Base-by-base conservation (phyloP, 2,797 vertebrate species). In the Glyptemys insculpta region DNA sequence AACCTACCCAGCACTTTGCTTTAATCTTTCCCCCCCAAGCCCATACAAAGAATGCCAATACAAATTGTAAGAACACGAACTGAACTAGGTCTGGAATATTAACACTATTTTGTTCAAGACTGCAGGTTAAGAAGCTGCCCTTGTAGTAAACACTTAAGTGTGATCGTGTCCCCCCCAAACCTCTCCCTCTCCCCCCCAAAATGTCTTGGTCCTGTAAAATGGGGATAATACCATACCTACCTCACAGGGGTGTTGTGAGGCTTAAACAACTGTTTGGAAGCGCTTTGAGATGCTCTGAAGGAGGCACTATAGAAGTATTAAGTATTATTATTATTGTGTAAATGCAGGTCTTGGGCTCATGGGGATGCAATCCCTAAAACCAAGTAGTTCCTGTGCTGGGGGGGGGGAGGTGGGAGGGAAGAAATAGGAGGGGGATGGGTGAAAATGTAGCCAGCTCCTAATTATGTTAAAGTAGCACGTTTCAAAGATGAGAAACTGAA, bases 1-100 rank as follows among this genome's bases (percentile, higher is more conserved):
- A 99, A 99, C 95, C 98, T 99, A 97, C 98, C 99, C 68, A 99
- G 98, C 89, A 97, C 98, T 12, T 97, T 99, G 98, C 99, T 99
- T 92, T 99, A 85, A 98, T 72, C 82, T n/a, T 18, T 27, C 50
- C 83, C 62, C 21, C 5, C 59, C 76, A 49, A 79, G 10, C 59
- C 88, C 76, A 49, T 11, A 1, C 18, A 79, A 79, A 85, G n/a
- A 8, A 18, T 16, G 74, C 82, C 7, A 10, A 52, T 72, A 84
- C 79, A 65, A 53, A 59, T 44, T 79, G 52, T 76, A 81, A 65
- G 56, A 94, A 54, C n/a, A 25, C 52, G 81, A 44, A 68, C n/a
- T 6, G 54, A 41, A 54, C 37, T 81, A 16, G 72, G 47, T 21
- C 81, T 31, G 83, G 87, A 92, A 41, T 50, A 11, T 5, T 25